A percentile compares a stretch with the other conserved stretches of the same genome.
phyloP scores from a whole-genome alignment of 2,113 vertebrate genomes.

The Thinocorus orbignyianus region DNA sequence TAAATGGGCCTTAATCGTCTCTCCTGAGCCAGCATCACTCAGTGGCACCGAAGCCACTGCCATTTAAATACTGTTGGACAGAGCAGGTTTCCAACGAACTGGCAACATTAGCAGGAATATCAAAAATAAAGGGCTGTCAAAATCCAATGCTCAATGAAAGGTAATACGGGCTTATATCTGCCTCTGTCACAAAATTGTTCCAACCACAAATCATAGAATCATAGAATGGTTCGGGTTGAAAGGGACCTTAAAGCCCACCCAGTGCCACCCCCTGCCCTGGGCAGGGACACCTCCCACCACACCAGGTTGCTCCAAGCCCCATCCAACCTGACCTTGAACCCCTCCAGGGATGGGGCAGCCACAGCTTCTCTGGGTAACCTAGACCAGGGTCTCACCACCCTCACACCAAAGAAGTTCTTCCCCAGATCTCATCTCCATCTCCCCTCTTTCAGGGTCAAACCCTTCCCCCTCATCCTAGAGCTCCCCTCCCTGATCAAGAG shows the following conservation, averaged over 20 bases:
- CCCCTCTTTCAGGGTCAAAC: neutral
- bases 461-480: accelerated
- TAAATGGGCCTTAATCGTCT: neutral
- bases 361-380: neutral
- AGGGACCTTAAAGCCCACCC: neutral
- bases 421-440: neutral
- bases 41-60: neutral
- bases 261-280: neutral
- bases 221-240: neutral
- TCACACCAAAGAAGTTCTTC: neutral
- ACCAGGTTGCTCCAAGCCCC: neutral
- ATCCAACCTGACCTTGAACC: neutral
- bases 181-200: neutral
- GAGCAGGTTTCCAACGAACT: neutral
- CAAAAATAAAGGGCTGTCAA: neutral
- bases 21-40: neutral
- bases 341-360: neutral
- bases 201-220: neutral
- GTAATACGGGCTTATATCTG: neutral
- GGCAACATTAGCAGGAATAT: accelerated
- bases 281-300: neutral
- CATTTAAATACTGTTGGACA: neutral
- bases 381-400: neutral
- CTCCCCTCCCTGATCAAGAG: neutral
- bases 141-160: neutral